A percentile compares a stretch with the other conserved stretches of the same genome.
phyloP scores from a whole-genome alignment of 2,113 vertebrate species.

The Dipodomys merriami region DNA sequence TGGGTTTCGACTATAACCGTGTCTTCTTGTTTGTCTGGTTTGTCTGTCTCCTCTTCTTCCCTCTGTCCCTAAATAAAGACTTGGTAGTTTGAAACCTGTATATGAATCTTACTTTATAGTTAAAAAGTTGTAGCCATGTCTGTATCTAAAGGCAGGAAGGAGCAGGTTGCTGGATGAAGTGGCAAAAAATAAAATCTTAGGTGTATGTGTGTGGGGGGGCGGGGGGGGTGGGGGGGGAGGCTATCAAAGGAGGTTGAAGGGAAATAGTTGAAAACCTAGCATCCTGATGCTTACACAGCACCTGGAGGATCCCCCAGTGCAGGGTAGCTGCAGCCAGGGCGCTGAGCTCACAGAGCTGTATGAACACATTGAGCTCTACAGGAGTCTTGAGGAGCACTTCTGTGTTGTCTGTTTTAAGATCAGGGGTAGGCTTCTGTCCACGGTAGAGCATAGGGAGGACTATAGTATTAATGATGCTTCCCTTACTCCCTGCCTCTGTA shows the following conservation, averaged over 20 bases:
- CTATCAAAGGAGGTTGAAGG: neutral
- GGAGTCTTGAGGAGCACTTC: neutral
- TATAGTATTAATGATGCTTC: neutral
- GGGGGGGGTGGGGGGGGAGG: neutral
- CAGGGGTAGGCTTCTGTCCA: neutral
- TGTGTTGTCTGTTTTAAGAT: neutral
- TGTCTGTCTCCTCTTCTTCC: neutral
- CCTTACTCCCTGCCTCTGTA: conserved; percentile 76
- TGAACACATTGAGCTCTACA: neutral
- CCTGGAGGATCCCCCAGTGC: too few relatives aligned
- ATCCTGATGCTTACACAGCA: neutral
- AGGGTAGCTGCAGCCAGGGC: too few relatives aligned
- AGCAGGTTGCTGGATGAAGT: neutral
- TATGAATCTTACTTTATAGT: neutral
- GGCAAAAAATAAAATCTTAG: conserved; percentile 27
- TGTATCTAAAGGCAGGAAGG: neutral
- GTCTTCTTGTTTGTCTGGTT: neutral
- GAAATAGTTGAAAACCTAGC: neutral
- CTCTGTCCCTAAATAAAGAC: neutral
- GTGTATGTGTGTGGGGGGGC: too few relatives aligned
- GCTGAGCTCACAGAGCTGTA: neutral
- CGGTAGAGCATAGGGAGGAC: neutral
- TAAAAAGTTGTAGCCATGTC: neutral
- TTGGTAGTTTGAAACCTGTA: neutral
- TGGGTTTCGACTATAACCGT: neutral